A percentile compares a stretch with the other conserved stretches of the same genome.
phyloP scores from a whole-genome alignment of 2,888 invertebrate genomes.

The Carcina quercana region DNA sequence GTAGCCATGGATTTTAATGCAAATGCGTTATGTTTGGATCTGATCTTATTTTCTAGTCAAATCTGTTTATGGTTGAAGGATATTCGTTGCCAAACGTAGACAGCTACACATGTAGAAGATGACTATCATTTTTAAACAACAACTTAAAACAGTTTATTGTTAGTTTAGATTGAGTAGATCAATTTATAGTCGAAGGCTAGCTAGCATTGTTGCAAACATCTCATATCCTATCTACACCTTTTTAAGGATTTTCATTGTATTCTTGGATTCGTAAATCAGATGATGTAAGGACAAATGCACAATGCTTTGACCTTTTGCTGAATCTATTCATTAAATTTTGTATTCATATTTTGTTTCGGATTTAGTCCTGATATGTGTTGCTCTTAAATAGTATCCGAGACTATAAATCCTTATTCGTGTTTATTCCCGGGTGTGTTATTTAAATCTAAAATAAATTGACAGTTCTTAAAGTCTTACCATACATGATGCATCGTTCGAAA shows the following conservation, averaged over 20 bases:
- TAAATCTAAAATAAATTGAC: no score
- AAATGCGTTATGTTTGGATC: background rate
- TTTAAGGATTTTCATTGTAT: conserved; percentile 17
- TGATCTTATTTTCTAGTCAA: background rate
- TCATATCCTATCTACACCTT: conserved; percentile 10
- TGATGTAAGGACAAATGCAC: conserved; percentile 13
- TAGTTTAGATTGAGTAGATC: background rate
- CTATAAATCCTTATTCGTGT: no score
- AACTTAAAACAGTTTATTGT: background rate
- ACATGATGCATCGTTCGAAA: no score
- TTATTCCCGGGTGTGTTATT: no score
- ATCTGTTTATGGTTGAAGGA: background rate
- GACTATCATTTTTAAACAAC: background rate
- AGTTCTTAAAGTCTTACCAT: no score
- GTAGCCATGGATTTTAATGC: no score
- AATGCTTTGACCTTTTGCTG: no score
- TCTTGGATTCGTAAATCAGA: conserved; percentile 15
- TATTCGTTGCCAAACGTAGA: background rate
- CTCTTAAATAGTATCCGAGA: no score
- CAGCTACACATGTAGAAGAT: no score
- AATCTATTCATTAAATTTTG: no score
- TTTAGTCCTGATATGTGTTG: no score
- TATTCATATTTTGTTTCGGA: no score
- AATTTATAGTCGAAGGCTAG: conserved; percentile 1
- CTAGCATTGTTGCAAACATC: conserved; percentile 6